phyloP scores from a whole-genome alignment of 2,113 vertebrate species.

The Aphyosemion australe region DNA sequence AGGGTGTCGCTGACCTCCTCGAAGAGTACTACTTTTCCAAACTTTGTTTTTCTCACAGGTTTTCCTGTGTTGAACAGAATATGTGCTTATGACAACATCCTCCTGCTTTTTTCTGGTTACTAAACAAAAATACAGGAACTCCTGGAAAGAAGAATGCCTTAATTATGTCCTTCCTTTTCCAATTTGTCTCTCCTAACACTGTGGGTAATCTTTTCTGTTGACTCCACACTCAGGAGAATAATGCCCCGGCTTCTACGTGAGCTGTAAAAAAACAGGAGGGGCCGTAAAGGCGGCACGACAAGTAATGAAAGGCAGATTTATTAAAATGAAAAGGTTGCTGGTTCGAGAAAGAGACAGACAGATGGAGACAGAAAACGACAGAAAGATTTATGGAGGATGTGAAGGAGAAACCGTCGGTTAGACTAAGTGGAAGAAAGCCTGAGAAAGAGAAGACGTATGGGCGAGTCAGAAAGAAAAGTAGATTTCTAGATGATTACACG shows the following conservation, averaged over 20 bases:
- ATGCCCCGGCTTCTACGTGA: not conserved
- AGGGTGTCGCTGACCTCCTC: not conserved
- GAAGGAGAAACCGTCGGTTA: constrained; percentile 1
- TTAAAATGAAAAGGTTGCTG: constrained; percentile 18
- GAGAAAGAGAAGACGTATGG: not conserved
- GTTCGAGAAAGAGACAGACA: constrained; percentile 13
- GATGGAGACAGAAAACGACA: not conserved
- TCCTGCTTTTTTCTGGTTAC: constrained; percentile 1
- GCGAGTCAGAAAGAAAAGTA: not conserved
- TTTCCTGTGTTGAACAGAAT: not conserved
- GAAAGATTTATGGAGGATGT: constrained; percentile 8
- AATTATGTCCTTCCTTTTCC: constrained; percentile 2
- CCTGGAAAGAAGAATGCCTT: constrained; percentile 9
- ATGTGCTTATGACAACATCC: not conserved
- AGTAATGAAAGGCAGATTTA: constrained; percentile 41
- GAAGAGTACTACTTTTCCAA: not conserved
- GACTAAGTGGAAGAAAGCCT: not conserved
- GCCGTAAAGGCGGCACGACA: not conserved
- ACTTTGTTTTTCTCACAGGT: not conserved
- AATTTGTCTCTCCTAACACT: not conserved
- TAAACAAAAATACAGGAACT: constrained; percentile 19
- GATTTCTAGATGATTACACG: not conserved
- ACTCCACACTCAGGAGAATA: constrained; percentile 13
- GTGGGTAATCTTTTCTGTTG: constrained; percentile 19
- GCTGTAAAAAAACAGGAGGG: not conserved